Evolutionary conservation across 2,797 vertebrate species (phyloP), one percentile per base, ranked within the genome.

Genomic region (Scomberomorus guttatus): DNA sequence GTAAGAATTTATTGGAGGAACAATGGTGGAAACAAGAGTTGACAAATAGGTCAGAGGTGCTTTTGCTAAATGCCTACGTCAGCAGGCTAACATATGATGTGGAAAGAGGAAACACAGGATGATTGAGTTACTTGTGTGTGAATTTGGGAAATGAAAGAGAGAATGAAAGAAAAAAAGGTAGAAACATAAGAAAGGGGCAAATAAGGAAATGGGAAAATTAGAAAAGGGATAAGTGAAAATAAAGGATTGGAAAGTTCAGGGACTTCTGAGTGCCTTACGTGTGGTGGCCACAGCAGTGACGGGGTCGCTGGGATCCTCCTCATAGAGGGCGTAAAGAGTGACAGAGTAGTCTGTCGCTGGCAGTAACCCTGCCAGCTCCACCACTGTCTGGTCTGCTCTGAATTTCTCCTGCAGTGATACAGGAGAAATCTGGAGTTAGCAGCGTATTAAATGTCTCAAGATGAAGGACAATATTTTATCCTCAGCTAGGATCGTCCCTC

Each of bases 301-400:
- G 0, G 97, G 96, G 60, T 98, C 97, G 0, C 98, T 98, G 39
- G 96, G 95, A 4, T 99, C 97, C 11, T 97, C 95, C 1, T 98
- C 97, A 0, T 94, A 96, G 75, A 98, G 94, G 0, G 97, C 97
- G 0, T 97, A 97, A 48, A 98, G 96, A 0, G 94, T 96, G 0
- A 99, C 81, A 0, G 96, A 96, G 71, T 99, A 98, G 79, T 96
- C 96, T 0, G 95, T 97, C 52, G 93, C 95, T 0, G 97, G 96
- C 1, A 94, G 93, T 74, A 99, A 90, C 27, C 92, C 94, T 0
- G 82, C 70, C 85, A 99, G 91, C 82, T 97, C 94, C 71, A 97
- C 94, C 77, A 96, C 94, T 0, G 96, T 96, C 86, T 93, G 90
- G 4, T 93, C 91, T 1, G 93, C 88, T 12, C 90, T 79, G 58